These are phyloP conservation scores for Madoqua kirkii DNA, from an alignment of 2,113 vertebrate genomes.

Conservation along the genomic window DNA sequence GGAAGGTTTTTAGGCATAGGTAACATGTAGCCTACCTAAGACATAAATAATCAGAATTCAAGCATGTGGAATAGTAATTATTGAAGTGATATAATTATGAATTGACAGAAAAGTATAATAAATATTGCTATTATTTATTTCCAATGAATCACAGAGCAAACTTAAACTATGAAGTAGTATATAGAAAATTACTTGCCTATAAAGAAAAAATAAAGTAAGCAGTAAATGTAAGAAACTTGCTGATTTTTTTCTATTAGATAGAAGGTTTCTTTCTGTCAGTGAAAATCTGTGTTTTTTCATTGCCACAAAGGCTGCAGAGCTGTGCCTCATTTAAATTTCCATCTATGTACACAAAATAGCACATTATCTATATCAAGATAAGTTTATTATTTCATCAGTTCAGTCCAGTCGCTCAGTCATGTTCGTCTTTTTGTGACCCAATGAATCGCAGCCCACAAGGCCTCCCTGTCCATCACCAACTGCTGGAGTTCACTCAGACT, in stretches of 20 bases:
- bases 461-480: too few relatives aligned
- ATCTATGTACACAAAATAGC: not conserved
- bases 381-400: not conserved
- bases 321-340: not conserved
- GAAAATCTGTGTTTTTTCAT: not conserved
- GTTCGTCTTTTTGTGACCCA: fast-evolving
- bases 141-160: not conserved
- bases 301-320: not conserved
- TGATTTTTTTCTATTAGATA: not conserved
- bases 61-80: not conserved
- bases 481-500: too few relatives aligned
- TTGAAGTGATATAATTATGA: not conserved
- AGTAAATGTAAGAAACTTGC: not conserved
- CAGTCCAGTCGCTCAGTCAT: too few relatives aligned
- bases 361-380: not conserved
- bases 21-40: not conserved
- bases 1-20: not conserved
- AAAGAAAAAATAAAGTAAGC: not conserved
- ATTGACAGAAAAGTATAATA: not conserved
- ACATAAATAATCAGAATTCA: not conserved
- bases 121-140: not conserved
- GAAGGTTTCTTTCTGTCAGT: not conserved
- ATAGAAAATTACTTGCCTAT: not conserved
- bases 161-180: not conserved
- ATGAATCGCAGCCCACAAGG: too few relatives aligned